Evolutionary conservation across 2,113 vertebrate species (phyloP), one percentile per base, ranked within the genome.

Genomic region (Cathartes aura): DNA sequence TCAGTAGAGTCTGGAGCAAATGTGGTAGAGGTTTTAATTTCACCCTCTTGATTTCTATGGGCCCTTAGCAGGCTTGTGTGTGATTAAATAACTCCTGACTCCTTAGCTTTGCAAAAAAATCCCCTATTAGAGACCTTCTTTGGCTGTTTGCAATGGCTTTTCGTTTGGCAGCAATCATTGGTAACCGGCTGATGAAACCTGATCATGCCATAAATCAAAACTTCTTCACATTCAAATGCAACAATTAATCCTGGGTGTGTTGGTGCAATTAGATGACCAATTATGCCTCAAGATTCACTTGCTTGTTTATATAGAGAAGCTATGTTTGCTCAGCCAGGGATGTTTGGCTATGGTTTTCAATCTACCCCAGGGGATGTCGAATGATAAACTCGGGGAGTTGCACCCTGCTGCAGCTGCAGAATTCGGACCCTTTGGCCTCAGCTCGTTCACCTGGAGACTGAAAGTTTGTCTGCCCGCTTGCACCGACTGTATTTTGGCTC

Each of bases 211-310:
- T 92, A 95, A 96, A 96, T 96, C 93, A 90, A 38, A 87, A 45
- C 62, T 55, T 34, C 90, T 93, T 42, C 9, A 10, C 92, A 63
- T 90, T 87, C 88, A 79, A 91, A 82, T 78, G 85, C 71, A 72
- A 15, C 85, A 90, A 93, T 94, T 95, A 97, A 96, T 89, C 74
- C 82, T 23, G 75, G 86, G 95, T 32, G 95, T 93, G 96, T 55
- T 53, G 86, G 62, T 43, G 94, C 72, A 96, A 96, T 96, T 96
- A 96, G 89, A 95, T 96, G 96, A 96, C 95, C 96, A 96, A 96
- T 95, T 90, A 70, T 20, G 93, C 96, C 91, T 94, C 62, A 48
- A 89, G 93, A 94, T 83, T 82, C 96, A 94, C 95, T 95, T 89
- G 92, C 93, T 73, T 91, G 90, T 88, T 94, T 66, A 67, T 64